Percentiles rank a stretch among this genome's conserved stretches.
phyloP scores from a whole-genome alignment of 2,113 vertebrate species.

The Centrocercus urophasianus region DNA sequence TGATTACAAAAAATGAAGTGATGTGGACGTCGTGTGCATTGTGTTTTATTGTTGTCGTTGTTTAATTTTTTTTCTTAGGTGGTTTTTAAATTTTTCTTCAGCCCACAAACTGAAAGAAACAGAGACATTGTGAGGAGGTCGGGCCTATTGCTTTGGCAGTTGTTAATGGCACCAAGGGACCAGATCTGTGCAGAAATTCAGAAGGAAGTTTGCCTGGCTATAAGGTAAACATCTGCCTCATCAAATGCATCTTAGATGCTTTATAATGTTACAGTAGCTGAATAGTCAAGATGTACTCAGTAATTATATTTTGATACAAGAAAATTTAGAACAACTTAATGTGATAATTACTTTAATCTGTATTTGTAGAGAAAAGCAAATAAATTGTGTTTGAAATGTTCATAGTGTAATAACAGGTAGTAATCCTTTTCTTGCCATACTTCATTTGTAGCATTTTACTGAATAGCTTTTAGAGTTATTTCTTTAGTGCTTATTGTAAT shows the following conservation, averaged over 20 bases:
- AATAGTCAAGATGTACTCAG: background rate
- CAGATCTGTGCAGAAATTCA: slow-evolving; percentile 95
- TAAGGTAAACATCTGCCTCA: slow-evolving; percentile 82
- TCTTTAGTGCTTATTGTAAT: background rate
- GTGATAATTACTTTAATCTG: background rate
- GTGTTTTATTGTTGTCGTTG: background rate
- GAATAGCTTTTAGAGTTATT: background rate
- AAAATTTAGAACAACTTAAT: background rate
- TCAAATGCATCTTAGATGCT: background rate
- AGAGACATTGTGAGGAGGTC: slow-evolving; percentile 91
- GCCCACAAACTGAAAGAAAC: slow-evolving; percentile 94
- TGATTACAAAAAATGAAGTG: background rate
- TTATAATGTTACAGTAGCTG: background rate
- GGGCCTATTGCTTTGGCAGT: slow-evolving; percentile 93
- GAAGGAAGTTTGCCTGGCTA: slow-evolving; percentile 95
- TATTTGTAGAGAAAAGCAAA: background rate
- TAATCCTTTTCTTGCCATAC: background rate
- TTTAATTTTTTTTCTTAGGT: slow-evolving; percentile 82
- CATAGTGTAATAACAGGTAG: background rate
- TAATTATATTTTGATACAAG: background rate
- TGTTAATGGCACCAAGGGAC: slow-evolving; percentile 94
- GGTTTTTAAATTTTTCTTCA: slow-evolving; percentile 97
- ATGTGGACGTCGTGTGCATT: background rate
- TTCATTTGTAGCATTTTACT: background rate
- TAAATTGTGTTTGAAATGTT: background rate